Conservation (phyloP, 23 tunicate genomes). For the Aplidium turbinatum region DNA sequence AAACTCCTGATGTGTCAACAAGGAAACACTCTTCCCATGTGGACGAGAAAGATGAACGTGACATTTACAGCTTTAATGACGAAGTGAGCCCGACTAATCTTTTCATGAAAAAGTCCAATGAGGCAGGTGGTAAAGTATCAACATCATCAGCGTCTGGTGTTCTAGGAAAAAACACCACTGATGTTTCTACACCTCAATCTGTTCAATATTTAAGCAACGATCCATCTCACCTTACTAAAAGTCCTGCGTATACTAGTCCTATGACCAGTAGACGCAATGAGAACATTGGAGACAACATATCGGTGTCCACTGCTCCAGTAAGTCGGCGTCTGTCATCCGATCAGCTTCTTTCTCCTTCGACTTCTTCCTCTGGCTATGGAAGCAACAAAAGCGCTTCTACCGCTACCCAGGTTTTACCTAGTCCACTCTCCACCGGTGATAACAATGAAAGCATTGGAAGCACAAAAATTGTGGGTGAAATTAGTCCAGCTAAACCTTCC, state of each 20-base stretch:
- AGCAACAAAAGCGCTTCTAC: constrained; percentile 46
- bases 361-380: constrained; percentile 72
- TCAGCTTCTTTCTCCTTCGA: constrained; percentile 46
- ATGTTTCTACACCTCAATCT: background rate
- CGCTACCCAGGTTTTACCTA: constrained; percentile 14
- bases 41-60: constrained; percentile 16
- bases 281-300: background rate
- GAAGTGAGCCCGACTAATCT: constrained; percentile 28
- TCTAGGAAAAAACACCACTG: background rate
- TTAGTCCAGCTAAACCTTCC: too few species aligned
- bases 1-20: too few species aligned
- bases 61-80: constrained; percentile 73
- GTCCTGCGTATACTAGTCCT: background rate
- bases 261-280: background rate
- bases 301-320: background rate
- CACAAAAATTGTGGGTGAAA: background rate
- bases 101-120: constrained; percentile 4
- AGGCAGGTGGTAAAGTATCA: background rate
- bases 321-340: constrained; percentile 23
- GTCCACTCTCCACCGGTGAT: constrained; percentile 49
- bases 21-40: background rate
- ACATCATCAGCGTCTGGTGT: background rate
- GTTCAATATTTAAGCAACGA: background rate
- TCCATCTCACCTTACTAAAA: too few species aligned
- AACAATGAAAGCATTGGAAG: constrained; percentile 12